Conservation (phyloP, 2,888 invertebrate genomes). For the Tipula lateralis region DNA sequence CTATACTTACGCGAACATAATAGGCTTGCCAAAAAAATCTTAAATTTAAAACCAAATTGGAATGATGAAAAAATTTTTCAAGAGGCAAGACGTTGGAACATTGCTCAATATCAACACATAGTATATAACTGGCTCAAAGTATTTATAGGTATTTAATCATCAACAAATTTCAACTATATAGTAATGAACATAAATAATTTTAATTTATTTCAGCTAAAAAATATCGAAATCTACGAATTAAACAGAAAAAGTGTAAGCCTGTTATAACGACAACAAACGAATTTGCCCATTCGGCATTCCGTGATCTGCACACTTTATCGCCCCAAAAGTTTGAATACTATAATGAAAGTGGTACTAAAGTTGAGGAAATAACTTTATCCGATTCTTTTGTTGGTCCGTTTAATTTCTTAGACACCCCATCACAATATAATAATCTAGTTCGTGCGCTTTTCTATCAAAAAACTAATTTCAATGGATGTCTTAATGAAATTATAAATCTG, state of each 20-base stretch:
- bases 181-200: not conserved
- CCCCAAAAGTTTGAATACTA: not conserved
- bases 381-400: not conserved
- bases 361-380: not conserved
- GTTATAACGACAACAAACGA: not conserved
- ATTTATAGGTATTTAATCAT: not conserved
- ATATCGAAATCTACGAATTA: not conserved
- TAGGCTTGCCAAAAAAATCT: not conserved
- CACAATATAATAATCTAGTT: not conserved
- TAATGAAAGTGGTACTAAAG: not conserved
- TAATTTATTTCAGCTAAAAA: not conserved
- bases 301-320: not conserved
- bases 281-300: not conserved
- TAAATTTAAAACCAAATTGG: not conserved
- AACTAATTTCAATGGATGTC: conserved; percentile 25
- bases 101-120: conserved; percentile 15
- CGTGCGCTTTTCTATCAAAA: conserved; percentile 7
- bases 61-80: not conserved
- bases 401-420: not conserved
- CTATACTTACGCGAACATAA: not conserved
- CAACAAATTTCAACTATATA: too few species aligned
- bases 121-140: not conserved
- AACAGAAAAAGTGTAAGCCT: not conserved
- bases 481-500: not conserved
- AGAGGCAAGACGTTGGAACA: not conserved